Evolutionary conservation across 2,888 invertebrate species (phyloP).

Genomic region (Agrilus biguttatus): DNA sequence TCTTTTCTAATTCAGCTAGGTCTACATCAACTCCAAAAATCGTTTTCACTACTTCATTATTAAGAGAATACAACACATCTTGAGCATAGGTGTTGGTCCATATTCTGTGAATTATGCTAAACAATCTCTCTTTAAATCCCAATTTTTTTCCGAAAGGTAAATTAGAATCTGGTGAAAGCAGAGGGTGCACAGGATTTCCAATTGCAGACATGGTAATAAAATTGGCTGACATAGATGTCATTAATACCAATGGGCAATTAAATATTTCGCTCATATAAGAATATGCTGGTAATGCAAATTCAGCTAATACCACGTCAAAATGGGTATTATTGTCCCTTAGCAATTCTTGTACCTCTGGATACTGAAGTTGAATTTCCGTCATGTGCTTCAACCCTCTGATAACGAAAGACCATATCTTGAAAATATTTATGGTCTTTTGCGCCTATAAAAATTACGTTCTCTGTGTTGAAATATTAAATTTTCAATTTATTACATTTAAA

Average conservation of each 20-base stretch:
- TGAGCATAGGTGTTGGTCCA: not conserved
- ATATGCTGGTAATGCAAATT: not conserved
- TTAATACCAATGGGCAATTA: not conserved
- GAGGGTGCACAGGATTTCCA: not conserved
- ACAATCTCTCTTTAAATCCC: not conserved
- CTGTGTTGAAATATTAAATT: no score
- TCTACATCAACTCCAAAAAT: no score
- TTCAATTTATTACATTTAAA: no score
- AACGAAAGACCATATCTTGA: no score
- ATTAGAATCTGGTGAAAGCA: not conserved
- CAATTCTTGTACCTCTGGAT: not conserved
- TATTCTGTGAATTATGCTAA: not conserved
- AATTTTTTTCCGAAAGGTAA: not conserved
- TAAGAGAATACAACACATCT: no score
- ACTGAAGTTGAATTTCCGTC: not conserved
- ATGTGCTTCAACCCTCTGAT: no score
- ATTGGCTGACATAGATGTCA: not conserved
- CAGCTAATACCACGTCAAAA: not conserved
- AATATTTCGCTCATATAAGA: conserved; percentile 1
- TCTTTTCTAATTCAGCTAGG: no score
- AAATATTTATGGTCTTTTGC: no score
- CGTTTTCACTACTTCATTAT: no score
- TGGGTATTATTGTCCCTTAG: not conserved
- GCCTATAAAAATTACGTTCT: no score
- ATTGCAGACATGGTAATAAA: not conserved